Evolutionary conservation across 2,113 vertebrate species (phyloP).

Genomic region (Antechinus stuartii): DNA sequence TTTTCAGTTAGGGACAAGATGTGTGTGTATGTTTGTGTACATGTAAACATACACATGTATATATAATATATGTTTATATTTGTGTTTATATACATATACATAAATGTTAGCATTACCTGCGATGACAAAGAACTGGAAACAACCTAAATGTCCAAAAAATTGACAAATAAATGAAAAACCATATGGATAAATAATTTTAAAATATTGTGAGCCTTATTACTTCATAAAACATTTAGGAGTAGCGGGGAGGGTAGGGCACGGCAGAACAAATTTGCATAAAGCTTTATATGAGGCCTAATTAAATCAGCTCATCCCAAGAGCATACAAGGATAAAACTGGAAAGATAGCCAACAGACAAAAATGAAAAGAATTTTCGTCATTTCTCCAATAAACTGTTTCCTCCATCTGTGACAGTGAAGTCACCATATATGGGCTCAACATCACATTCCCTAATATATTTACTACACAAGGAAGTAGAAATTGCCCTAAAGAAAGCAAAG

Average conservation of each 20-base stretch:
- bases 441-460: background rate
- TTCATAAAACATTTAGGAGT: background rate
- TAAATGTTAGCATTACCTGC: background rate
- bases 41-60: background rate
- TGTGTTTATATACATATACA: background rate
- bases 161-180: background rate
- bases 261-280: slow-evolving; percentile 1
- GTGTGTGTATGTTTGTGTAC: background rate
- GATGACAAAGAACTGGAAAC: background rate
- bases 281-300: background rate
- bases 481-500: background rate
- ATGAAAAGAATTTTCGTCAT: background rate
- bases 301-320: background rate
- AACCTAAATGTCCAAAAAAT: background rate
- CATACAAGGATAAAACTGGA: background rate
- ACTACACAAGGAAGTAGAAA: background rate
- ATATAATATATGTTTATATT: background rate
- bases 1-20: background rate
- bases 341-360: background rate
- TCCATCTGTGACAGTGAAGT: background rate
- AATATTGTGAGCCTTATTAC: background rate
- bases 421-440: background rate
- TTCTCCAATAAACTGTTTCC: background rate
- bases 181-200: background rate
- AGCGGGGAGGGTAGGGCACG: background rate